Conservation (phyloP, 2,888 invertebrate species). For the Conchocele bisecta region DNA sequence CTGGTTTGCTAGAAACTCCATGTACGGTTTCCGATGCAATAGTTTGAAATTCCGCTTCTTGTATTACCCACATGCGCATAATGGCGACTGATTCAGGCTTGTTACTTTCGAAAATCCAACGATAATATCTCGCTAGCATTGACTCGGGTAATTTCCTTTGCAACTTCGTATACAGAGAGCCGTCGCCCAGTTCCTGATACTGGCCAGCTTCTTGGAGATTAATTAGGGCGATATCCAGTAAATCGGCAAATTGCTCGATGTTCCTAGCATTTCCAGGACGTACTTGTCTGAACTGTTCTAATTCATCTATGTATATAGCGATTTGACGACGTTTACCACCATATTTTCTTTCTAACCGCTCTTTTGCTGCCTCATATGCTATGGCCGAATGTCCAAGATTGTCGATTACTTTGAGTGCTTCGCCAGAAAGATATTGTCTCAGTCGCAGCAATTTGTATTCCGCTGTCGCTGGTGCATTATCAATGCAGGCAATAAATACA, state of each 20-base stretch:
- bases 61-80: slow-evolving; percentile 2
- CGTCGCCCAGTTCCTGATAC: background rate
- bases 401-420: slow-evolving; percentile 18
- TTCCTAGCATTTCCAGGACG: slow-evolving; percentile 6
- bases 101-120: slow-evolving; percentile 24
- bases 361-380: slow-evolving; percentile 25
- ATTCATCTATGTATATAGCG: background rate
- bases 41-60: slow-evolving; percentile 18
- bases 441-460: slow-evolving; percentile 19
- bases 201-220: slow-evolving; percentile 6
- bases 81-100: slow-evolving; percentile 5
- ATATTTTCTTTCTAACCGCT: slow-evolving; percentile 19
- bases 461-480: slow-evolving; percentile 1
- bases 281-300: background rate
- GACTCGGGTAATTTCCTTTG: slow-evolving; percentile 21
- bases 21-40: slow-evolving; percentile 20
- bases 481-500: slow-evolving; percentile 12
- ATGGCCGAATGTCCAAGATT: slow-evolving; percentile 22
- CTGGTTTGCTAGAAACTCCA: slow-evolving; percentile 9
- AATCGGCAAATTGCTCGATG: slow-evolving; percentile 17
- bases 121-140: slow-evolving; percentile 27
- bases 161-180: slow-evolving; percentile 5
- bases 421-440: slow-evolving; percentile 14
- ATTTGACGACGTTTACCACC: slow-evolving; percentile 8
- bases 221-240: slow-evolving; percentile 5